Base-by-base conservation (phyloP, 2,888 invertebrate genomes). In the Drosophila kuntzei region DNA sequence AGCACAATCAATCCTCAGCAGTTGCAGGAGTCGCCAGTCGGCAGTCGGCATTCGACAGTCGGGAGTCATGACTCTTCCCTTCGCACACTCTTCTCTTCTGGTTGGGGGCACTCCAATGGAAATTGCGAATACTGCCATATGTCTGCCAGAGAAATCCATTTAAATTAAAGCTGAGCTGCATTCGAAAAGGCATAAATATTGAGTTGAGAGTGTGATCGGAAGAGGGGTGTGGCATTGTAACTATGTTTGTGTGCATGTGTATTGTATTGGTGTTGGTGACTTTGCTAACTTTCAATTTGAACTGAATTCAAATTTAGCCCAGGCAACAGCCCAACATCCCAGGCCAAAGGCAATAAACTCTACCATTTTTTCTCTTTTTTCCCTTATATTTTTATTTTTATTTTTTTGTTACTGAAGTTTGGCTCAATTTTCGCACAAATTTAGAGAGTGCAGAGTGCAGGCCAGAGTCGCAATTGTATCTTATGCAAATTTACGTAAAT, bases 1-100 rank as follows among this genome's bases (percentile, higher is more conserved):
- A 90, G 89, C 85, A 82, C 90, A 89, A 90, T 90, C 89, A 90
- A 83, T 90, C 90, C 88, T 87, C 71, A 64, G 69, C 73, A 66
- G 72, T 63, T 60, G 72, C 75, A 62, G 66, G 73, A 78, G 68
- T 73, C 58, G 69, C 69, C 82, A 75, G 69, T 82, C 63, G 61
- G 50, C 68, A 62, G 69, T 82, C 63, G 63, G 53, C 68, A 62
- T 65, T 60, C 46, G 71, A 58, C 69, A 62, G 47, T 46, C 37
- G 51, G 51, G 71, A 57, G 61, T 70, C 71, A 62, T 69, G 64
- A 61, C 58, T 22, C 39, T 32, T 44, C 32, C 36, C 7, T 41
- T 32, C 34, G 20, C 39, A 22, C 47, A 8, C 37, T 18, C 43
- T 32, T 36, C 27, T 50, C 44, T 34, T 11, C 14, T 25, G 22